Evolutionary conservation across 2,797 vertebrate species (phyloP).

Genomic region (Sebastes steindachneri): DNA sequence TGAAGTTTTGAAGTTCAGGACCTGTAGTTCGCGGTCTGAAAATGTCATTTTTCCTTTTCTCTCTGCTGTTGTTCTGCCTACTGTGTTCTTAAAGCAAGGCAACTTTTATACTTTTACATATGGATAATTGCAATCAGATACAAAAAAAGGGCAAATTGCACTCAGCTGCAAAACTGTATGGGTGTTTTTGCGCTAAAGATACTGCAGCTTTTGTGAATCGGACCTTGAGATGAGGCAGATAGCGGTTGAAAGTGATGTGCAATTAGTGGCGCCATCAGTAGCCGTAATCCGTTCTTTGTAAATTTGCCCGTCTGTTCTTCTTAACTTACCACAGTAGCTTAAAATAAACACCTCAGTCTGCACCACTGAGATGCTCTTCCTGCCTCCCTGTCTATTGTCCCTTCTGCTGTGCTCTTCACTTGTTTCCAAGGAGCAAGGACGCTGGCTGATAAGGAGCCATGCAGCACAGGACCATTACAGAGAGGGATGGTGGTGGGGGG

Average conservation of each 20-base stretch:
- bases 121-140: background rate
- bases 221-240: background rate
- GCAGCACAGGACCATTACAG: background rate
- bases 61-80: background rate
- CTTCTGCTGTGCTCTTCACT: constrained; percentile 1
- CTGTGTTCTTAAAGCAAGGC: background rate
- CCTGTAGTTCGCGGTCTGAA: background rate
- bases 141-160: background rate
- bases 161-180: no score
- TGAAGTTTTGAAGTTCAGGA: background rate
- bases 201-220: background rate
- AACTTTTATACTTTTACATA: background rate
- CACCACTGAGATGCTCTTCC: background rate
- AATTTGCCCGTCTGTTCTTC: background rate
- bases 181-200: no score
- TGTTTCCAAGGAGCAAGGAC: constrained; percentile 30
- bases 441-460: constrained; percentile 39
- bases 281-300: background rate
- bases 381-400: background rate
- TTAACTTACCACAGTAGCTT: background rate
- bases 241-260: background rate
- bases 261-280: background rate
- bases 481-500: background rate
- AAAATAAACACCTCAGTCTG: constrained; percentile 16
- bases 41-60: background rate